Base-by-base conservation (phyloP, 2,888 invertebrate species). In the Melinaea menophilus region DNA sequence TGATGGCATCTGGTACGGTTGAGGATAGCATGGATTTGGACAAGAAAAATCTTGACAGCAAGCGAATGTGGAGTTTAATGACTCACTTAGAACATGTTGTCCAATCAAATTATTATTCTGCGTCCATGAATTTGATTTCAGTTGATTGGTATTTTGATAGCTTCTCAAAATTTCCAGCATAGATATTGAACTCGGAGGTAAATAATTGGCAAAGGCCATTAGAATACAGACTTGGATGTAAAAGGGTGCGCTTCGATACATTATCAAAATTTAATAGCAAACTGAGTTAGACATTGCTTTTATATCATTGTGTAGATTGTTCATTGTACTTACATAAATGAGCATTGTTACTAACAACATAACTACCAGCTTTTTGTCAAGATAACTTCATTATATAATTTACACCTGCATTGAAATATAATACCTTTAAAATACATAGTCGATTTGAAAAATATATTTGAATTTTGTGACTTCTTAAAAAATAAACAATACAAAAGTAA, bases 1-100 rank as follows among this genome's bases (percentile, higher is more conserved):
- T 2, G 68, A 55, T 58, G 69, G 73, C n/a, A 72, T 61, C 35
- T 69, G 60, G 2, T 72, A 72, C 0, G 70, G 4, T 5, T 70
- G 66, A 58, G 67, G 67, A 9, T 62, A 61, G 31, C 68, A 69
- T 2, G 65, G 67, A 31, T 45, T 67, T 31, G 64, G 62, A 35
- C 68, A 69, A 5, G 65, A 46, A 47, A 59, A 62, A 41, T 67
- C 67, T 22, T 51, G 31, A 45, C 68, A 70, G 31, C 68, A 67
- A 37, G 47, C 12, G 35, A 7, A 41, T 55, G 58, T 48, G 45
- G n/a, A 58, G n/a, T 56, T 51, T n/a, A 34, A 22, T 54, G 2
- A 34, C n/a, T 33, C 13, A n/a, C 22, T 48, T 11, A 12, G n/a
- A 48, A 13, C 34, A 34, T 9, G 47, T 22, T 35, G 4, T 41